These are phyloP conservation scores for Pseudomugil gertrudae DNA, from an alignment of 2,797 vertebrate species.

Conservation along the genomic window DNA sequence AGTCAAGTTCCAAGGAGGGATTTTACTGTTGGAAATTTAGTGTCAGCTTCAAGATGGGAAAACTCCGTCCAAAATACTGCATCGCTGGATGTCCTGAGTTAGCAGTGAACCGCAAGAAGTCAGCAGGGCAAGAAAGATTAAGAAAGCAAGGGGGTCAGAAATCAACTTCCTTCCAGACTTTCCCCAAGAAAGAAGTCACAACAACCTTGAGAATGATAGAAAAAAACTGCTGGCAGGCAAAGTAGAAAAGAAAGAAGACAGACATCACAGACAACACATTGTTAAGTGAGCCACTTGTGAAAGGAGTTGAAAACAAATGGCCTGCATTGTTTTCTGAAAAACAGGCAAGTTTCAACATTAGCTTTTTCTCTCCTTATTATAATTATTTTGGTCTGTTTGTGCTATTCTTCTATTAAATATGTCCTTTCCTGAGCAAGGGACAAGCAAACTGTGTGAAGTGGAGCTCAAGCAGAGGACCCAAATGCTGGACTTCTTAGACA, in stretches of 20 bases:
- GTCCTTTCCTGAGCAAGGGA: neutral
- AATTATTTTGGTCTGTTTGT: too few relatives aligned
- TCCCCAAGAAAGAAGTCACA: neutral
- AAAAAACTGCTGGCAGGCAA: neutral
- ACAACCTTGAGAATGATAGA: neutral
- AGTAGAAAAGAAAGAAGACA: neutral
- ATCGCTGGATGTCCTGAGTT: neutral
- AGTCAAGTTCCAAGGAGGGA: too few relatives aligned
- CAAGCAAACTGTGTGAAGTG: neutral
- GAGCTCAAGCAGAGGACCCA: too few relatives aligned
- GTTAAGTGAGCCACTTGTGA: slow-evolving; percentile 5
- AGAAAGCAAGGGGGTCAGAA: slow-evolving; percentile 1
- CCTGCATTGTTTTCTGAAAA: slow-evolving; percentile 8
- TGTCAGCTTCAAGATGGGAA: neutral
- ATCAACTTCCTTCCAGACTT: slow-evolving; percentile 7
- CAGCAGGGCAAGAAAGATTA: slow-evolving; percentile 1
- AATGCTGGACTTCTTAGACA: too few relatives aligned
- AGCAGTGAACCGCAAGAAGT: slow-evolving; percentile 1
- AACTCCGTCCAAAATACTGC: neutral
- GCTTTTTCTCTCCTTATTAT: neutral
- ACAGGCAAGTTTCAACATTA: neutral
- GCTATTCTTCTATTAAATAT: neutral
- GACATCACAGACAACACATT: slow-evolving; percentile 5
- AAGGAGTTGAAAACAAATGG: neutral
- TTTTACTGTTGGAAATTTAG: too few relatives aligned